phyloP scores from a whole-genome alignment of 1,140 invertebrate genomes.

The Drosophila lacertosa region DNA sequence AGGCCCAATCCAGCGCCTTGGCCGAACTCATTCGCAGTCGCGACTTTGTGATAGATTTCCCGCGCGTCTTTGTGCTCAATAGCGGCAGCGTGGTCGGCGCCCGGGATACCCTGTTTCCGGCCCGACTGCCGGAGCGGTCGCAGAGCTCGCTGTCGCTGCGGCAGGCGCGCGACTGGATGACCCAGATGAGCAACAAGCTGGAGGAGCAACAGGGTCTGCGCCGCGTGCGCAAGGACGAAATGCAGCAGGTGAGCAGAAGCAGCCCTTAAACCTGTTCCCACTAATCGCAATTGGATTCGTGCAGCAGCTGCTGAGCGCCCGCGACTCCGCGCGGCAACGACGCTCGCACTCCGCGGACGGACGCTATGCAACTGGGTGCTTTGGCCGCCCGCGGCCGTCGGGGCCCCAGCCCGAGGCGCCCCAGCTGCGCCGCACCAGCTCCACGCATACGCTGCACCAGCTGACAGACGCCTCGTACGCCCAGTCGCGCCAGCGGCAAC shows the following conservation, averaged over 20 bases:
- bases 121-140: constrained; percentile 68
- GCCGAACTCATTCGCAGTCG: constrained; percentile 72
- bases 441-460: constrained; percentile 54
- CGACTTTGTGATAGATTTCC: constrained; percentile 79
- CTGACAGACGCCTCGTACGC: constrained; percentile 70
- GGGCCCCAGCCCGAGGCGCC: constrained; percentile 1
- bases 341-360: constrained; percentile 78
- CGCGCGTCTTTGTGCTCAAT: constrained; percentile 74
- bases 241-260: constrained; percentile 65
- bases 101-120: constrained; percentile 63
- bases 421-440: constrained; percentile 50
- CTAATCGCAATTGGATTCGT: background rate
- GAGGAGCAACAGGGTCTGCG: constrained; percentile 77
- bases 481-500: constrained; percentile 67
- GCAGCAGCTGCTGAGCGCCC: constrained; percentile 69
- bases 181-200: constrained; percentile 72
- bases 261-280: background rate
- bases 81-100: constrained; percentile 65
- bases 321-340: constrained; percentile 65
- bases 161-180: constrained; percentile 78
- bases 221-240: constrained; percentile 68
- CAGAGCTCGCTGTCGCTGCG: constrained; percentile 76
- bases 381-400: constrained; percentile 55
- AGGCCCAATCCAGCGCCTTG: constrained; percentile 37
- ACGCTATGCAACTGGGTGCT: constrained; percentile 70